Base-by-base conservation (phyloP, 2,113 vertebrate species). In the Acinonyx jubatus region DNA sequence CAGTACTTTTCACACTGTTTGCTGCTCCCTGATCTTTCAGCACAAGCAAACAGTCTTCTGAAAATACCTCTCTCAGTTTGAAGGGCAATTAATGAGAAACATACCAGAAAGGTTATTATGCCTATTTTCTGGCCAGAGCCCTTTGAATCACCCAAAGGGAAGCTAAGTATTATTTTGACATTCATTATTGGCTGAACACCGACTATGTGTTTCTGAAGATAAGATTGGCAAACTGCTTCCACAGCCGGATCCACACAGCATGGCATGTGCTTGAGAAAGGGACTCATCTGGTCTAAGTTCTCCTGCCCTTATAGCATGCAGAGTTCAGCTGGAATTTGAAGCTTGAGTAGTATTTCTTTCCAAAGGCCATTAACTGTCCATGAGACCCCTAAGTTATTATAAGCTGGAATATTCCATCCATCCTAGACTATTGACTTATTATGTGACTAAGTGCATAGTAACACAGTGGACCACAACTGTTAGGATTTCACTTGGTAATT, bases 281-380 rank as follows among this genome's bases (percentile, higher is more conserved):
- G 96, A 83, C 96, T 98, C 98, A 98, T 98, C 98, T 98, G 98
- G 97, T 96, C 94, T 81, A 81, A 97, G 95, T 97, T 83, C 95
- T 95, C 68, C 86, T 95, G 97, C 78, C 82, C 96, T 98, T 87
- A 87, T 1, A 63, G 85, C 98, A 97, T 1, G 94, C 97, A 97
- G 98, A 98, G 98, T 96, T 97, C 96, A 93, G 97, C 94, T 97
- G 96, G 96, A 97, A 92, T 94, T 91, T 83, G 93, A 96, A 89
- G 91, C 81, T 41, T 73, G 73, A 86, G 89, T 63, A 89, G 82
- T 91, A 81, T 98, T 98, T 98, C 96, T 97, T 97, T 98, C 97
- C 97, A 98, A 97, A 98, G 88, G 94, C 85, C 86, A 92, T 98
- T 97, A 97, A 87, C 88, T 84, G 96, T 94, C 95, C 95, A 84